Conservation (phyloP, 2,113 vertebrate species). For the Oxyruncus cristatus region DNA sequence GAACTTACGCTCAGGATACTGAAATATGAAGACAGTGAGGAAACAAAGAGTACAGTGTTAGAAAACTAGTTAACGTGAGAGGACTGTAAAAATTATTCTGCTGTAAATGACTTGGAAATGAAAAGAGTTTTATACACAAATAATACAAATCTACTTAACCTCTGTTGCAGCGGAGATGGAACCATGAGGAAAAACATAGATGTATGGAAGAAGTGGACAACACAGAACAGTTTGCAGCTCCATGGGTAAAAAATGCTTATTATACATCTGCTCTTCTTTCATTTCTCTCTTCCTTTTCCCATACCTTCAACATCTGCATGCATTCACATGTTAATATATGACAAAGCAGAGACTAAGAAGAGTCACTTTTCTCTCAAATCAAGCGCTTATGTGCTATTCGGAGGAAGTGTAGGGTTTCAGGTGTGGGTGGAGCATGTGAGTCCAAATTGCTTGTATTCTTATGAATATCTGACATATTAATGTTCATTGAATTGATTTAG, state of each 20-base stretch:
- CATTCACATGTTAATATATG: not conserved
- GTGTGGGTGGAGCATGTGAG: not conserved
- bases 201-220: slow-evolving; percentile 98
- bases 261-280: not conserved
- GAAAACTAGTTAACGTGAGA: not conserved
- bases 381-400: not conserved
- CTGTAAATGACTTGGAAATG: not conserved
- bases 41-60: not conserved
- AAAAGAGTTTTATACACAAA: not conserved
- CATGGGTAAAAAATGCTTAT: slow-evolving; percentile 85
- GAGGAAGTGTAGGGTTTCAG: not conserved
- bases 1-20: not conserved
- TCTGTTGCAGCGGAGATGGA: slow-evolving; percentile 87
- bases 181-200: slow-evolving; percentile 98
- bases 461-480: not conserved
- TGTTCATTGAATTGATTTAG: not conserved
- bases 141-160: not conserved
- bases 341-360: not conserved
- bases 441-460: not conserved
- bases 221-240: slow-evolving; percentile 93
- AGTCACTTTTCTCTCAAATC: not conserved
- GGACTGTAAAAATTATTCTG: not conserved
- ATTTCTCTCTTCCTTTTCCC: not conserved
- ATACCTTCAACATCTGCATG: not conserved
- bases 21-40: not conserved